Evolutionary conservation across 2,113 vertebrate species (phyloP).

Genomic region (Shinisaurus crocodilurus): DNA sequence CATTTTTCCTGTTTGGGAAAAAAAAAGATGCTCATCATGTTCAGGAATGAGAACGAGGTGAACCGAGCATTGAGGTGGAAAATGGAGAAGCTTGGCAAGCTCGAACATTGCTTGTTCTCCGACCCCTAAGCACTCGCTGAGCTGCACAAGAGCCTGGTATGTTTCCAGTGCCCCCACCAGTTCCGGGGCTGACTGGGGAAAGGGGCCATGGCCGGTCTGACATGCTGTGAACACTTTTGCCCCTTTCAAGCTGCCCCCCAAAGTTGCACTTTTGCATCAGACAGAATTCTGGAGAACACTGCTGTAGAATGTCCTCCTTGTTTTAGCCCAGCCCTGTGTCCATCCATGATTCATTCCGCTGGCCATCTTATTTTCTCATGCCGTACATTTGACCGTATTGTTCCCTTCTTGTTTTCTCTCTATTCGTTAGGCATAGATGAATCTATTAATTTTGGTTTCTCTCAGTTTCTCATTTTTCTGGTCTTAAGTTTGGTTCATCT

Average conservation of each 20-base stretch:
- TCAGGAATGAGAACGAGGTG: no score
- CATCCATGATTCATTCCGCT: background rate
- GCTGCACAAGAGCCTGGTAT: no score
- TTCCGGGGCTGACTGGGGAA: background rate
- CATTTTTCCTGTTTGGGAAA: no score
- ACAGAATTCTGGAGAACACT: no score
- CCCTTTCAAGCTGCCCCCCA: background rate
- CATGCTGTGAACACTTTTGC: background rate
- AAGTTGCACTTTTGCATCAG: background rate
- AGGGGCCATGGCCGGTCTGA: background rate
- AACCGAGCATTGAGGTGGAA: no score
- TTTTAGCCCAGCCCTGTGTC: background rate
- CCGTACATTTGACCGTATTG: background rate
- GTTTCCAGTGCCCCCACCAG: background rate
- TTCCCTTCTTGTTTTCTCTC: background rate
- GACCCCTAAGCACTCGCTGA: no score
- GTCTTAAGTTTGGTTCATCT: no score
- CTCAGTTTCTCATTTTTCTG: no score
- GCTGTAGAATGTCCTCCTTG: background rate
- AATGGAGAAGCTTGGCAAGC: no score
- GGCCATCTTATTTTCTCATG: background rate
- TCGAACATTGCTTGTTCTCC: no score
- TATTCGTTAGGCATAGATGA: background rate
- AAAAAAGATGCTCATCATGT: no score
- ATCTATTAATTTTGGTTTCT: no score